Evolutionary conservation across 2,888 invertebrate genomes (phyloP).

Genomic region (Diarsia rubi): DNA sequence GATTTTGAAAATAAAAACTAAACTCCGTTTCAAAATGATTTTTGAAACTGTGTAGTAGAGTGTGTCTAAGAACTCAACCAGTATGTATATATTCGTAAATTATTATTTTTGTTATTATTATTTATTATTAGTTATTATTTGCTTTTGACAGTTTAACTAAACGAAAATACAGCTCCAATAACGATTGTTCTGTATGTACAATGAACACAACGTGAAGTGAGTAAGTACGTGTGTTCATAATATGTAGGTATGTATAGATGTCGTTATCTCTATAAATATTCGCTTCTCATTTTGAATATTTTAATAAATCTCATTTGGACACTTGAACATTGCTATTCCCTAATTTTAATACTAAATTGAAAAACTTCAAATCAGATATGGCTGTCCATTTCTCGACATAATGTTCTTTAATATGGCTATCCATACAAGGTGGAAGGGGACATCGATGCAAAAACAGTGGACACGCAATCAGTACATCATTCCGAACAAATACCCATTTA

Average conservation of each 20-base stretch:
- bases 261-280: conserved; percentile 16
- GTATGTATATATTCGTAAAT: too few species aligned
- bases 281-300: neutral
- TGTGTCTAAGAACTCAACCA: too few species aligned
- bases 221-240: neutral
- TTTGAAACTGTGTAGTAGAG: too few species aligned
- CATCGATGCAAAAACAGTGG: too few species aligned
- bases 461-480: too few species aligned
- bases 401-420: too few species aligned
- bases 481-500: neutral
- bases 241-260: too few species aligned
- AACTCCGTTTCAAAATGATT: neutral
- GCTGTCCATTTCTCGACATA: neutral
- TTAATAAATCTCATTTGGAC: neutral
- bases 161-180: neutral
- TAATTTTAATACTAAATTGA: neutral
- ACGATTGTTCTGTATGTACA: neutral
- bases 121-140: too few species aligned
- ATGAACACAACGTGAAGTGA: neutral
- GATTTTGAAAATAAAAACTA: too few species aligned
- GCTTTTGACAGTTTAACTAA: conserved; percentile 4
- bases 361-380: too few species aligned
- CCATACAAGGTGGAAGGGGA: too few species aligned
- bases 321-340: neutral
- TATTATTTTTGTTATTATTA: too few species aligned